phyloP scores from a whole-genome alignment of 2,113 vertebrate genomes.

The Progne subis region DNA sequence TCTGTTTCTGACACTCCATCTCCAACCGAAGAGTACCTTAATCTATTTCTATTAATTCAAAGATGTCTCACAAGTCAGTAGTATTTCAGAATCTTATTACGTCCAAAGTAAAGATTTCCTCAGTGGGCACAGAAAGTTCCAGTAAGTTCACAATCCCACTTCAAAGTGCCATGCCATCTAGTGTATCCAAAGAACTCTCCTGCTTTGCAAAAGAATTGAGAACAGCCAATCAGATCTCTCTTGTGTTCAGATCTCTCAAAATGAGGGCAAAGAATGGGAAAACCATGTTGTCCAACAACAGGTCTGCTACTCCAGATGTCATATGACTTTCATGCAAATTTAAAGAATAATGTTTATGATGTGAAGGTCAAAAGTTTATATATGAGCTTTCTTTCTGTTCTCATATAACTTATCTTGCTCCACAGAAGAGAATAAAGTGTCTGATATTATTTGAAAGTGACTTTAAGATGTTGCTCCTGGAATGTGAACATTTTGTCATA shows the following conservation, averaged over 20 bases:
- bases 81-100: neutral
- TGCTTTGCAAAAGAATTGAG: conserved; percentile 3
- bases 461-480: neutral
- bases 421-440: neutral
- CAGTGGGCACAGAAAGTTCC: neutral
- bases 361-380: conserved; percentile 16
- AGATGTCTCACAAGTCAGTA: neutral
- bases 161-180: neutral
- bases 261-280: neutral
- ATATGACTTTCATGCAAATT: conserved; percentile 7
- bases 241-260: conserved; percentile 19
- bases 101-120: neutral
- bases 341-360: conserved; percentile 14
- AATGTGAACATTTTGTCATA: neutral
- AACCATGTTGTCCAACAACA: conserved; percentile 13
- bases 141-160: neutral
- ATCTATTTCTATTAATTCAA: neutral
- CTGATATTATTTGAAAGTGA: neutral
- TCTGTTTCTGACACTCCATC: neutral
- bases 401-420: neutral
- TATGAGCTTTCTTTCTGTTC: neutral
- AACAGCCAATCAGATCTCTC: neutral
- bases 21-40: neutral
- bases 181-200: neutral
- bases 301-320: conserved; percentile 1